Evolutionary conservation across 2,888 invertebrate species (phyloP), one percentile per base, ranked within the genome.

Genomic region (Caenorhabditis sp.): DNA sequence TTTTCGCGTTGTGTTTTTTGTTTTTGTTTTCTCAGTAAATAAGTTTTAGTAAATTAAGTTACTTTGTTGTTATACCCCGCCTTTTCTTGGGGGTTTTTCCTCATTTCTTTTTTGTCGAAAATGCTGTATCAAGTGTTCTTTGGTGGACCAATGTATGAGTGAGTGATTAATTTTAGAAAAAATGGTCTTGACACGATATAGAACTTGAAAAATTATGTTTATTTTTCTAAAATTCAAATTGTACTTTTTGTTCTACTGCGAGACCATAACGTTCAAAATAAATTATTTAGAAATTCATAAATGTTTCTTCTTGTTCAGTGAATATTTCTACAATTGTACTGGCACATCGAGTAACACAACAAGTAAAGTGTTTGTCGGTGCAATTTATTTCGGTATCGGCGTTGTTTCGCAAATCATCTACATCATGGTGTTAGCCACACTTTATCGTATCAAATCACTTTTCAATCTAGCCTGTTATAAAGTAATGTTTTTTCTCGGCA

Each of bases 401-500:
- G 12, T 58, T 10, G n/a, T 67, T 6, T 71, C 71, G n/a, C 59
- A 72, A 31, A 8, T 72, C 19, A 19, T 60, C 5, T 72, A 72
- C 37, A n/a, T 72, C 12, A 26, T 67, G 2, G 67, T 67, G 23
- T 50, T 72, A 3, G 55, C 49, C 27, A 36, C 36, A 10, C 17
- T 73, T 1, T 65, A 58, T 50, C n/a, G 50, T 12, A 62, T 60
- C 3, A 64, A 61, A 58, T 24, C 54, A 24, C 43, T 73, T 1
- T 65, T 66, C 43, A 6, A 37, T 10, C 36, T 62, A 24, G 67
- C 73, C 1, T 73, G 73, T 43, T 73, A 73, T 55, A 67, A 68
- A 55, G 68, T 73, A 21, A 73, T 73, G 73, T 73, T 73, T 27
- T 64, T 57, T 23, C 24, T 65, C 21, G 73, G 73, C 8, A 55